phyloP scores from a whole-genome alignment of 2,797 vertebrate species.

The Neosilurus mollespiculum region DNA sequence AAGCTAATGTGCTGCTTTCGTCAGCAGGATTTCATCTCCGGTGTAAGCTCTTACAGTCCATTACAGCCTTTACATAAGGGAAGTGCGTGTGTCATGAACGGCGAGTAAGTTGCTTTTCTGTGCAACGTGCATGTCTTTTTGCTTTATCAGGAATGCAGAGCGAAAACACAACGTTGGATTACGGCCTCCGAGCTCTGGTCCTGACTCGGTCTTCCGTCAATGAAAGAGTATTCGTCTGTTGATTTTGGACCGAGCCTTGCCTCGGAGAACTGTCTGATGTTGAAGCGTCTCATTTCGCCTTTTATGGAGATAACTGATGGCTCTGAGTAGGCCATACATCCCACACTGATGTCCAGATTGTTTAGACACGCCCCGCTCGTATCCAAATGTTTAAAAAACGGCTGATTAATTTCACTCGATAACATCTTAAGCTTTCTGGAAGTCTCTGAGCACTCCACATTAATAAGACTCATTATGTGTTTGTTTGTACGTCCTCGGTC shows the following conservation, averaged over 20 bases:
- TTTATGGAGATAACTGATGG: constrained; percentile 49
- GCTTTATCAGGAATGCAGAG: constrained; percentile 13
- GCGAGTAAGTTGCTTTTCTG: not conserved
- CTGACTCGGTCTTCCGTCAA: not conserved
- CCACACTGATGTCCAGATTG: constrained; percentile 28
- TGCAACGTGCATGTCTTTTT: not conserved
- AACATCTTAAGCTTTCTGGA: constrained; percentile 10
- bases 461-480: constrained; percentile 18
- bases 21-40: too few relatives aligned
- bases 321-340: constrained; percentile 10
- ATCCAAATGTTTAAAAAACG: constrained; percentile 36
- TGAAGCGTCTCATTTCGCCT: constrained; percentile 37
- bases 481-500: not conserved
- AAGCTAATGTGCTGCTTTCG: constrained; percentile 12
- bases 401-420: not conserved
- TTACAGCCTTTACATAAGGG: constrained; percentile 4
- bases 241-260: constrained; percentile 31
- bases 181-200: not conserved
- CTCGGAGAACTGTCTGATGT: constrained; percentile 24
- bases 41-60: constrained; percentile 20
- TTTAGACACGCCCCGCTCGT: constrained; percentile 35
- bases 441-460: not conserved
- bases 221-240: constrained; percentile 7
- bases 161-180: not conserved
- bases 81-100: constrained; percentile 16